Evolutionary conservation across 2,113 vertebrate genomes (phyloP), one percentile per base, ranked within the genome.

Genomic region (Procavia capensis): DNA sequence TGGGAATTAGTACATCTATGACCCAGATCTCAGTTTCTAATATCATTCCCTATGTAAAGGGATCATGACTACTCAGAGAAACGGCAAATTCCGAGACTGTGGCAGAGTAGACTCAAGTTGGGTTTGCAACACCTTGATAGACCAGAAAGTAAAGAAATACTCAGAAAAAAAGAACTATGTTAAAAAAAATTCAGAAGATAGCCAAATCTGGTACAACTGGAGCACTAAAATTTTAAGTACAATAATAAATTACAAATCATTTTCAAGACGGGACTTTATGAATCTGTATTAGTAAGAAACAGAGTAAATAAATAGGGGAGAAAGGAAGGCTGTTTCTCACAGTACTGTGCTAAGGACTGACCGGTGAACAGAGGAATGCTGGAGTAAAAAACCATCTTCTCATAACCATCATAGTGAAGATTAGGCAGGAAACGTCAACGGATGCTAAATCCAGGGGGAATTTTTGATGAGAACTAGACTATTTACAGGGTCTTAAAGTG

Each of bases 311-410:
- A 29, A 36, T 27, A 25, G 20, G 54, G 27, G 50, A 50, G 29
- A 64, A n/a, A 45, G 8, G 27, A 47, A 74, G 19, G 3, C 50
- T 54, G 14, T 74, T 31, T n/a, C 64, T 84, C 47, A 31, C 8
- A 34, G 61, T 16, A 31, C 25, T 68, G 43, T 22, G 45, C 36
- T 54, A 41, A 45, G 16, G 63, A 36, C 59, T 39, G 66, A 17
- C 17, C 0, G 0, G 3, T 16, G 19, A 29, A 3, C 8, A 9
- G 39, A 78, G 47, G 25, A 10, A 6, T 41, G 20, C 41, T 74
- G 41, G 59, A 24, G 34, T 29, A 59, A 14, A 39, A 66, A 34
- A 31, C 13, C 41, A 34, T 47, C 45, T 11, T 81, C 76, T 59
- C 31, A 9, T 29, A 79, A 43, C 20, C 17, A n/a, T n/a, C 2